Conservation (phyloP, 2,797 vertebrate genomes). For the Poecilia gillii region DNA sequence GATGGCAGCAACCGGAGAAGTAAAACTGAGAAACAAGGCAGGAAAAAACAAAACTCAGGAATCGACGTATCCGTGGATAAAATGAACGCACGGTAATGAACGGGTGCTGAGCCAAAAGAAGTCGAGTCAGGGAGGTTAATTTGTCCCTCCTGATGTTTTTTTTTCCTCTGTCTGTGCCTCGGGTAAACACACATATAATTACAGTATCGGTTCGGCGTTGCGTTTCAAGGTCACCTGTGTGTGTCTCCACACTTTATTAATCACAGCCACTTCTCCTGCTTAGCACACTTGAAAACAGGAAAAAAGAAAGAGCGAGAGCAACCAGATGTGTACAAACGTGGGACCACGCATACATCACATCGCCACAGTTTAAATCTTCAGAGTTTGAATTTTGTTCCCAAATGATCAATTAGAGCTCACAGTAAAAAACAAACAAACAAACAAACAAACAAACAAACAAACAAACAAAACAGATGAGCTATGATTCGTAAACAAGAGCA, state of each 20-base stretch:
- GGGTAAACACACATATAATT: conserved; percentile 56
- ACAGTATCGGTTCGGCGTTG: conserved; percentile 32
- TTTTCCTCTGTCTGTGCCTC: conserved; percentile 46
- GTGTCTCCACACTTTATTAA: conserved; percentile 44
- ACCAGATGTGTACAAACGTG: conserved; percentile 10
- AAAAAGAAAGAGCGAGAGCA: conserved; percentile 6
- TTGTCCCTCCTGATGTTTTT: conserved; percentile 55
- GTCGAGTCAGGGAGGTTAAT: conserved; percentile 62
- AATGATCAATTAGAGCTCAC: background rate
- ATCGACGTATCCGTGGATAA: conserved; percentile 16
- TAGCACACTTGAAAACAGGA: background rate
- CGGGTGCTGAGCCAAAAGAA: conserved; percentile 35
- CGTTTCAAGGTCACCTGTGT: conserved; percentile 44
- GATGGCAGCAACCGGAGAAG: conserved; percentile 16
- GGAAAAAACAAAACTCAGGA: background rate
- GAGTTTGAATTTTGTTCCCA: background rate
- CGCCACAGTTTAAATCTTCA: background rate
- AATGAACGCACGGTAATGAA: conserved; percentile 58
- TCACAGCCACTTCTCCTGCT: conserved; percentile 25
- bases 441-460: too few species aligned
- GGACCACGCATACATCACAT: background rate
- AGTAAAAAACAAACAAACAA: background rate
- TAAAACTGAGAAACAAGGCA: conserved; percentile 10
- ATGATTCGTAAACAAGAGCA: background rate
- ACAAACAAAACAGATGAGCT: background rate